phyloP scores from a whole-genome alignment of 2,113 vertebrate species.

The Gorsachius goisagi region DNA sequence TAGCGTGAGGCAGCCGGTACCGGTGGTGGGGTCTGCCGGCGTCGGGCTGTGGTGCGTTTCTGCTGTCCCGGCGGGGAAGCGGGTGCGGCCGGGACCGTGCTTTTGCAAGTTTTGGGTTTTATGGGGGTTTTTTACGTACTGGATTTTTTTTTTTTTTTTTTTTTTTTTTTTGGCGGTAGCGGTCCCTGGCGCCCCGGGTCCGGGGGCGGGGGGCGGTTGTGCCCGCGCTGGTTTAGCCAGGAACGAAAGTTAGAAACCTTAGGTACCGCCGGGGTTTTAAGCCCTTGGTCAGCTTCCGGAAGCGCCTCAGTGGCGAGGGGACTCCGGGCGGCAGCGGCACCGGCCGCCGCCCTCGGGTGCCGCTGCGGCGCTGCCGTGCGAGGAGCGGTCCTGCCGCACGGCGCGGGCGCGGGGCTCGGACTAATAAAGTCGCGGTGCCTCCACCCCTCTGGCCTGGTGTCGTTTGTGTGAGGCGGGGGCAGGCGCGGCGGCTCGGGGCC shows the following conservation, averaged over 20 bases:
- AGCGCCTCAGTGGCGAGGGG: no score
- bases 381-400: no score
- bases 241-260: no score
- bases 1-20: not conserved
- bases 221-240: not conserved
- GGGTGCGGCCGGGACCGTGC: no score
- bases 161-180: not conserved
- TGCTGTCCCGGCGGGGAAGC: not conserved
- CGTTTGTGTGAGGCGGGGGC: not conserved
- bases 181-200: not conserved
- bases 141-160: no score
- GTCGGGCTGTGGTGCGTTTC: not conserved
- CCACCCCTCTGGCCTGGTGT: not conserved
- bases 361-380: not conserved
- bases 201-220: not conserved
- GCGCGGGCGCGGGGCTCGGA: not conserved
- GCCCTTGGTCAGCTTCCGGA: rapidly evolving
- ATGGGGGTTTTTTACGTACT: not conserved
- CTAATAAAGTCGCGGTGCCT: not conserved
- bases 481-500: not conserved
- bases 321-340: no score
- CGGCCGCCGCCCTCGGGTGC: no score
- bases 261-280: rapidly evolving
- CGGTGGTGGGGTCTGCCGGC: not conserved
- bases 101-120: no score